Base-by-base conservation (phyloP, 2,113 vertebrate species). In the Cryptomyrus ogoouensis region DNA sequence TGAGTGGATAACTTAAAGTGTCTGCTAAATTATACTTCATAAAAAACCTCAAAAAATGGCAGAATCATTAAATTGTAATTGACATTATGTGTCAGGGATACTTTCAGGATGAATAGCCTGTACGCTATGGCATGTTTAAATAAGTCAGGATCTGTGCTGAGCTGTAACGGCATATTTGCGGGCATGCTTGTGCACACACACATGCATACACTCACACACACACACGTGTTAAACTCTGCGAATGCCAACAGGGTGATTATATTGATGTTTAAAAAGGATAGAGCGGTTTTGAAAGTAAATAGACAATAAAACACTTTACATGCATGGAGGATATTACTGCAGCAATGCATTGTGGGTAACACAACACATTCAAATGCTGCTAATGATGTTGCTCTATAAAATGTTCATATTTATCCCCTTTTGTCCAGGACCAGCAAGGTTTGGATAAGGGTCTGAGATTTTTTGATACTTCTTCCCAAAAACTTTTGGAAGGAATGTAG, bases 401-500 rank as follows among this genome's bases (percentile, higher is more conserved):
- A 19, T 42, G 74, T 42, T 35, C 15, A 35, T 80, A 80, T 39
- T 42, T 39, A 42, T 80, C 35, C 31, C 74, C 13, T 27, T 13
- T 31, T 31, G 27, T 27, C 35, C 74, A 39, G 35, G 31, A 19
- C 5, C 4, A 13, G 35, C 19, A 8, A 46, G 39, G 44, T 21
- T 47, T 9, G 10, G 0, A 47, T 24, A 46, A 13, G 19, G 27
- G 31, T 87, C 27, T 87, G 5, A 39, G 19, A 19, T 15, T 47
- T 88, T 52, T 87, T 88, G 35, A 88, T 62, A 35, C 17, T 44
- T 44, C 86, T 53, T 12, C 42, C 39, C 3, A 9, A 15, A 56
- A 85, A 52, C 52, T 66, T 19, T 90, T 19, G 49, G 80, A 35
- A 7, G 19, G 49, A 90, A 52, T 80, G 42, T 80, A 83, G 91